A percentile compares a stretch with the other conserved stretches of the same genome.
phyloP scores from a whole-genome alignment of 2,888 invertebrate species.

The Pseudoips prasinana region DNA sequence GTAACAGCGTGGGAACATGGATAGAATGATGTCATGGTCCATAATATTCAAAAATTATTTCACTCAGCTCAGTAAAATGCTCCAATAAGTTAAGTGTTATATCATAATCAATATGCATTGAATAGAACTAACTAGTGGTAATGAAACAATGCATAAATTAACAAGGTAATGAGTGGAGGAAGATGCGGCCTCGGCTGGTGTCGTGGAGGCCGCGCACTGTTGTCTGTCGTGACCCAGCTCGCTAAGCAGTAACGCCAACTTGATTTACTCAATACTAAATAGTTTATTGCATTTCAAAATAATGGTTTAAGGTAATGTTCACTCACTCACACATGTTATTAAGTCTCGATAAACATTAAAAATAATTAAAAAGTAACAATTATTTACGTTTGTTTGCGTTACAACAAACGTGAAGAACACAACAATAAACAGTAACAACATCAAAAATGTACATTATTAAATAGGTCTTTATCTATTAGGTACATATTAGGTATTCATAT shows the following conservation, averaged over 20 bases:
- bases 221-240: constrained; percentile 28
- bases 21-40: background rate
- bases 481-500: no score
- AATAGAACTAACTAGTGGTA: constrained; percentile 17
- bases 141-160: constrained; percentile 38
- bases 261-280: no score
- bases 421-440: no score
- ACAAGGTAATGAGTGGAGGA: constrained; percentile 56
- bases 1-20: constrained; percentile 20
- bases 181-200: constrained; percentile 58
- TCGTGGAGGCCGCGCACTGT: constrained; percentile 44
- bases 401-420: no score
- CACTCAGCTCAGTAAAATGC: constrained; percentile 10
- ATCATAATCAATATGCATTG: constrained; percentile 18
- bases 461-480: no score
- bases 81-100: constrained; percentile 21
- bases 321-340: no score
- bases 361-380: no score
- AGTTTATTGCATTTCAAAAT: no score
- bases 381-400: no score
- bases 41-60: background rate
- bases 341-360: no score
- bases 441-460: no score
- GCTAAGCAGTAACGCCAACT: constrained; percentile 46
- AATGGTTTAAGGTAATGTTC: no score